Conservation (phyloP, 2,797 vertebrate species). For the Scarus forsteni region DNA sequence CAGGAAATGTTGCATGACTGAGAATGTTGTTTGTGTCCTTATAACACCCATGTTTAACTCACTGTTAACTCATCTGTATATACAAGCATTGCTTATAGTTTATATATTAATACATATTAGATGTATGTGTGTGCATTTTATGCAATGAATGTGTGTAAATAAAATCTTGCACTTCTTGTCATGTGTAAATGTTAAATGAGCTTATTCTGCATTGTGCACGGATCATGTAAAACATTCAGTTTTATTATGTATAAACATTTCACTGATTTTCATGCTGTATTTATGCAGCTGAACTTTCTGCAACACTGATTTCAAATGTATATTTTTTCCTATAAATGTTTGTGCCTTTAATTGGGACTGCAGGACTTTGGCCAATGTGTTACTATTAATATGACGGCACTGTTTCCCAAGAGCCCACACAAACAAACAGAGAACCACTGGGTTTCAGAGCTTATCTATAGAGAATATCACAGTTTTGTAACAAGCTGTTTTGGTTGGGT, state of each 20-base stretch:
- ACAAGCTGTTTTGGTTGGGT: neutral
- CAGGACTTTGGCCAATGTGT: slow-evolving; percentile 20
- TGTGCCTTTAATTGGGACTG: slow-evolving; percentile 38
- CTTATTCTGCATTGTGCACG: neutral
- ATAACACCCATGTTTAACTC: slow-evolving; percentile 27
- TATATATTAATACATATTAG: neutral
- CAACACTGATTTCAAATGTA: slow-evolving; percentile 11
- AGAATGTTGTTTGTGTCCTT: slow-evolving; percentile 43
- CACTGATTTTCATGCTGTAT: slow-evolving; percentile 3
- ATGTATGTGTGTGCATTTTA: neutral
- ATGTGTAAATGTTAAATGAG: too few relatives aligned
- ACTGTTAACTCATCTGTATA: slow-evolving; percentile 8
- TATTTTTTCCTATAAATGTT: slow-evolving; percentile 21
- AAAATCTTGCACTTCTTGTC: neutral
- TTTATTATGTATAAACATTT: neutral
- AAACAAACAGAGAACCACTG: slow-evolving; percentile 26
- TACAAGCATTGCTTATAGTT: slow-evolving; percentile 15
- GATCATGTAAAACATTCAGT: neutral
- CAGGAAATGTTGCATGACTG: slow-evolving; percentile 36
- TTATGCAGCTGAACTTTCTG: slow-evolving; percentile 16
- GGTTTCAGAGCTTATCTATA: slow-evolving; percentile 9
- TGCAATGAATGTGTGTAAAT: neutral
- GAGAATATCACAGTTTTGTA: neutral
- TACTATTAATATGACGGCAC: slow-evolving; percentile 46
- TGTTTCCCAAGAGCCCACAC: slow-evolving; percentile 18